These are phyloP conservation scores for Cyanoliseus patagonus DNA, from an alignment of 2,113 vertebrate genomes.

Conservation along the genomic window DNA sequence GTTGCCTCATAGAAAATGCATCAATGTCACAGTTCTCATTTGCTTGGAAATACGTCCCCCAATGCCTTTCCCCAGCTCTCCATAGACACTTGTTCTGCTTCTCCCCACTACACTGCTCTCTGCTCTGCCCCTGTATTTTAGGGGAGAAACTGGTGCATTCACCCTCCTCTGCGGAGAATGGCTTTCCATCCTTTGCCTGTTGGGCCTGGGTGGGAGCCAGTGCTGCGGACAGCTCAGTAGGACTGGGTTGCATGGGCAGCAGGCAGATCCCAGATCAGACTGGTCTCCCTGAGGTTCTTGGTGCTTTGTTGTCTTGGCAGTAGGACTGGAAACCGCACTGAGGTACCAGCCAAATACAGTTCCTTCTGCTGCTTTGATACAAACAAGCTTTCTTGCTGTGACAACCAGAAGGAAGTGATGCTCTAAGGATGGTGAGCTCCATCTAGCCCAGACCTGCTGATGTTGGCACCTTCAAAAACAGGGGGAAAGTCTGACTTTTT, in stretches of 20 bases:
- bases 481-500: background rate
- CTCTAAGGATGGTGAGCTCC: background rate
- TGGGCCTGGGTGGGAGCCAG: background rate
- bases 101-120: background rate
- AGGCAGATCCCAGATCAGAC: background rate
- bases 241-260: fast-evolving
- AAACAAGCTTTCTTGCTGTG: background rate
- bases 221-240: background rate
- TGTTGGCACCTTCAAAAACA: background rate
- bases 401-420: background rate
- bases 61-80: background rate
- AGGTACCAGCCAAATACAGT: background rate
- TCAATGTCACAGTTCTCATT: background rate
- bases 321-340: background rate
- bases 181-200: fast-evolving
- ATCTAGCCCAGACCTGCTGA: background rate
- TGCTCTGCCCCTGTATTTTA: background rate
- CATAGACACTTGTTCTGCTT: background rate
- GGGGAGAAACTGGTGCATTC: background rate
- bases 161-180: background rate
- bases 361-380: background rate
- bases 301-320: background rate
- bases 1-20: background rate
- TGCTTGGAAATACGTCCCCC: fast-evolving
- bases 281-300: background rate